These are phyloP conservation scores for Nannoperca obscura DNA, from an alignment of 2,797 vertebrate genomes.

Conservation along the genomic window DNA sequence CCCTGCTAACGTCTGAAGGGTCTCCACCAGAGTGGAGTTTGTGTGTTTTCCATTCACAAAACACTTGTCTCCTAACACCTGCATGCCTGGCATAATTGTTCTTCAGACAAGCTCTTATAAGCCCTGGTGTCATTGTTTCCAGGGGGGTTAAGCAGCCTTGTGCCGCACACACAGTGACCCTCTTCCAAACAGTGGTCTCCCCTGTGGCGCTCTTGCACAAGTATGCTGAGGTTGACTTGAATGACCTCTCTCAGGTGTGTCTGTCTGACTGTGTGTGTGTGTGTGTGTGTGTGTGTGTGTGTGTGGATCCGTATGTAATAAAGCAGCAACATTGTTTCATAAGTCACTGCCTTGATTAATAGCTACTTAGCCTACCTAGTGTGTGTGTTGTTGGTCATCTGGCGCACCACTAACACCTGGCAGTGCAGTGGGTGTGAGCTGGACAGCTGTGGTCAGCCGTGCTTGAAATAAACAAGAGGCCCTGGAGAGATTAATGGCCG, in stretches of 20 bases:
- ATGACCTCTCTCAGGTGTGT: conserved; percentile 72
- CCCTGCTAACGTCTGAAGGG: conserved; percentile 75
- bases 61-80: conserved; percentile 79
- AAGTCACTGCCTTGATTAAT: conserved; percentile 31
- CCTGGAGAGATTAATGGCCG: conserved; percentile 91
- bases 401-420: conserved; percentile 79
- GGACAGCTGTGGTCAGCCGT: conserved; percentile 90
- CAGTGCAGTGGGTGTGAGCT: conserved; percentile 66
- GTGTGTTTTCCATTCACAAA: conserved; percentile 72
- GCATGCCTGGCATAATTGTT: conserved; percentile 75
- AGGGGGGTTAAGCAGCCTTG: conserved; percentile 69
- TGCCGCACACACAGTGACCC: conserved; percentile 85
- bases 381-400: conserved; percentile 72
- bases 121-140: conserved; percentile 78
- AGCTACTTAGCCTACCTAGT: conserved; percentile 26
- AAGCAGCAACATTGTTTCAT: conserved; percentile 31
- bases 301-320: conserved; percentile 21
- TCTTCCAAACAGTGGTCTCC: conserved; percentile 67
- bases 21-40: conserved; percentile 43
- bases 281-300: conserved; percentile 1
- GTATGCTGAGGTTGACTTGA: conserved; percentile 61
- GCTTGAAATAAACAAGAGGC: conserved; percentile 88
- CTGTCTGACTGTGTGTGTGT: conserved; percentile 45
- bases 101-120: conserved; percentile 74
- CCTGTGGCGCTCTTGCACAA: conserved; percentile 69